Conservation (phyloP, 2,888 invertebrate species). For the Clanis bilineata region DNA sequence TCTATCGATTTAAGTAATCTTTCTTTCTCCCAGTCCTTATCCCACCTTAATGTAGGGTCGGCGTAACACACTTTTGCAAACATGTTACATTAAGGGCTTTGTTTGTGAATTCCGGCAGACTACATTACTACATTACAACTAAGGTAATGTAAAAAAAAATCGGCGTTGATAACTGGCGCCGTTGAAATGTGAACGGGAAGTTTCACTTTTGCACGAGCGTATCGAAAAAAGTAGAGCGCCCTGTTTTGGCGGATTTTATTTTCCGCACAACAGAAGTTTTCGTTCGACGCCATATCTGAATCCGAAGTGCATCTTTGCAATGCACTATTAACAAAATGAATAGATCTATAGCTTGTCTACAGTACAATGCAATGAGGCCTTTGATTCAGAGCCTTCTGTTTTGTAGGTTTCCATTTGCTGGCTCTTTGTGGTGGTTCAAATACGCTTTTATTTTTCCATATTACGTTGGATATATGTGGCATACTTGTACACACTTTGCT, state of each 20-base stretch:
- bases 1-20: too few relatives aligned
- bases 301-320: not conserved
- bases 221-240: not conserved
- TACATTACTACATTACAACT: not conserved
- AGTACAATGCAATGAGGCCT: not conserved
- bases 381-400: not conserved
- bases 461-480: too few relatives aligned
- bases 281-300: not conserved
- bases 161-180: not conserved
- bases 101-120: not conserved
- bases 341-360: too few relatives aligned
- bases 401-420: not conserved
- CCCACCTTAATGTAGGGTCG: too few relatives aligned
- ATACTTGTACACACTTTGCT: too few relatives aligned
- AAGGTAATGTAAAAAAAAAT: not conserved
- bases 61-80: too few relatives aligned
- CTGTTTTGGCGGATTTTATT: not conserved
- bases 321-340: constrained; percentile 9
- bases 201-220: constrained; percentile 2
- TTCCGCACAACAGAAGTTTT: not conserved
- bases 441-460: not conserved
- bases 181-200: constrained; percentile 13
- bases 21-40: too few relatives aligned
- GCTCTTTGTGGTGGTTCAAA: not conserved
- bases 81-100: not conserved